Conservation (phyloP, 2,797 vertebrate genomes). For the Emydoidea blandingii region DNA sequence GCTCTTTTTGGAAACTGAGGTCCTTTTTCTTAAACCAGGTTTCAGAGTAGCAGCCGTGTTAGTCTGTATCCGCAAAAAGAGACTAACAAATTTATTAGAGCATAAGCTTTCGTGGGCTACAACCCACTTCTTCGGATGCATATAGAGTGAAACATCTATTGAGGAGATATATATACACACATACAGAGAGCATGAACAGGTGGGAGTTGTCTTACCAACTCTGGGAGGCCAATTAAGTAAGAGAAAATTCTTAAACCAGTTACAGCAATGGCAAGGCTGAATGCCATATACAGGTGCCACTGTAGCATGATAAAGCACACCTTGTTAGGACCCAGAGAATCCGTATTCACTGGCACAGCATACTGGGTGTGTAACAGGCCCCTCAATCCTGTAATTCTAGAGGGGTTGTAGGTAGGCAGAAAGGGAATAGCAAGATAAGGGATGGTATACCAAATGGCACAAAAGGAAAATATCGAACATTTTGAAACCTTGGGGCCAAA, state of each 20-base stretch:
- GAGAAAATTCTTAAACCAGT: not conserved
- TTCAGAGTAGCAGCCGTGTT: too few species aligned
- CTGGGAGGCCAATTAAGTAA: too few species aligned
- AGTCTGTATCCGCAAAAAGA: too few species aligned
- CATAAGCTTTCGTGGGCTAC: too few species aligned
- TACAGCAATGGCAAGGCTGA: not conserved
- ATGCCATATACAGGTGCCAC: not conserved
- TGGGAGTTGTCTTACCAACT: too few species aligned
- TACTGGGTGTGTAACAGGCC: too few species aligned
- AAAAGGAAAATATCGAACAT: not conserved
- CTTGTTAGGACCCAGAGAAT: rapidly evolving
- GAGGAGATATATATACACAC: too few species aligned
- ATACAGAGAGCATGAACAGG: too few species aligned
- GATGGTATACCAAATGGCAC: not conserved
- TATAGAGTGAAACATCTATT: too few species aligned
- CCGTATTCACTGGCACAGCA: rapidly evolving
- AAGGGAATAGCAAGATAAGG: not conserved
- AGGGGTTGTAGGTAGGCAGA: rapidly evolving
- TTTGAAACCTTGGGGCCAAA: not conserved
- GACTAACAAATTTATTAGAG: too few species aligned
- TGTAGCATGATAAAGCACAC: not conserved
- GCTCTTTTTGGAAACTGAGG: not conserved
- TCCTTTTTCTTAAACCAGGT: not conserved
- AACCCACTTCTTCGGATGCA: too few species aligned
- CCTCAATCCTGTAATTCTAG: not conserved